Base-by-base conservation (phyloP, 1,140 invertebrate genomes). In the Cherax quadricarinatus region DNA sequence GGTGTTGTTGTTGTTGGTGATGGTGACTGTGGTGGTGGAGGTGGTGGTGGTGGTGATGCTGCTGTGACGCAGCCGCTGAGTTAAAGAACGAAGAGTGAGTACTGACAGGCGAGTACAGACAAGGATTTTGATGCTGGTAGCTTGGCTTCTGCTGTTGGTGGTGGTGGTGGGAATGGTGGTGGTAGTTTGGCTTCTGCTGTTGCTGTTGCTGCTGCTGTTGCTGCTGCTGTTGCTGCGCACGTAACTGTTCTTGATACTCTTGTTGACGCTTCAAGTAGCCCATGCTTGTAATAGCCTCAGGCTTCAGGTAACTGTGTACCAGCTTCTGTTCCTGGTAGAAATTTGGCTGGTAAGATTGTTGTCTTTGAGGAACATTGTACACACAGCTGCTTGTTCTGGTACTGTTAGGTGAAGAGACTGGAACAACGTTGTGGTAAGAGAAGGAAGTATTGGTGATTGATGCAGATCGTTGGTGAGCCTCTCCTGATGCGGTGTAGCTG, bases 1-100 rank as follows among this genome's bases (percentile, higher is more conserved):
- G 84, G 6, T 92, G 84, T 12, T 88, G 85, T 7, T 91, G 93
- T 95, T 95, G 83, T 95, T 95, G 78, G 95, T 91, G 89, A 14
- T 90, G 88, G 30, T 41, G 30, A 41, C 30, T 41, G 30, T 41
- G 30, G 30, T 79, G 89, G 9, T 91, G 89, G 18, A 79, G 89
- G 49, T 91, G 89, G 18, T 91, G 90, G 6, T 86, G 83, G 9
- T 86, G 90, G 30, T 92, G 84, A 18, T 92, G 90, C 3, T 86
- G 90, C 24, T 85, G 82, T 14, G 88, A 62, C 49, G 62, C 18
- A 49, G 41, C 49, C 6, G 82, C 16, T 4, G 82, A 49, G 12
- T 21, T 49, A 73, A 85, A 85, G 75, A 86, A 86, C 4, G 66
- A 84, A 60, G 70, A 60, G 18, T 85, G 66, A 3, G 48, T 57